These are phyloP conservation scores for Leucophenga varia DNA, from an alignment of 1,140 invertebrate genomes.

Conservation along the genomic window DNA sequence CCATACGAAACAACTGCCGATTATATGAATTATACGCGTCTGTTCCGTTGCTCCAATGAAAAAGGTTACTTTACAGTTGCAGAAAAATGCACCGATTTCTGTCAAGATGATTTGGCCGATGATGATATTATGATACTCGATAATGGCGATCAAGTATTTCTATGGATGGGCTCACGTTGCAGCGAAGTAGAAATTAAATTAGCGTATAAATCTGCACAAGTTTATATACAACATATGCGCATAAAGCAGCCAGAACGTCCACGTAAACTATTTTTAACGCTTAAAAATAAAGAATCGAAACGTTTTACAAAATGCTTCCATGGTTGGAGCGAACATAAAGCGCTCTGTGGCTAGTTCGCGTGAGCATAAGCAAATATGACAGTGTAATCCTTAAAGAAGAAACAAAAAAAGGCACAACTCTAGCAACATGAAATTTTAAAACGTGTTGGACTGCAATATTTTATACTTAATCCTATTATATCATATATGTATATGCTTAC, in stretches of 20 bases:
- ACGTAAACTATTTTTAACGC: constrained; percentile 91
- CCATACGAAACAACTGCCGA: constrained; percentile 88
- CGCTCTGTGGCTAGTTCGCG: too few relatives aligned
- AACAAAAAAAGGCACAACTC: too few relatives aligned
- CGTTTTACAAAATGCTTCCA: constrained; percentile 98
- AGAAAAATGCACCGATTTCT: constrained; percentile 99
- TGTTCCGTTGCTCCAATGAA: constrained; percentile 99
- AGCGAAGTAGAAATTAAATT: constrained; percentile 99
- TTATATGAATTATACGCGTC: constrained; percentile 90
- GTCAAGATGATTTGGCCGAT: constrained; percentile 99
- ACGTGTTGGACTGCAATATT: too few relatives aligned
- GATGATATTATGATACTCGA: constrained; percentile 99
- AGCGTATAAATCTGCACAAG: constrained; percentile 97
- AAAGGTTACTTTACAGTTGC: constrained; percentile 99
- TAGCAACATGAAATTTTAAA: too few relatives aligned
- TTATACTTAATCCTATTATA: too few relatives aligned
- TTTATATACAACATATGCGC: constrained; percentile 96
- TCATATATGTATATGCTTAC: too few relatives aligned
- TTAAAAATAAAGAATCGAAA: constrained; percentile 95
- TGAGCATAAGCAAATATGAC: too few relatives aligned
- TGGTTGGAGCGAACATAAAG: constrained; percentile 73
- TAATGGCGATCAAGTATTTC: constrained; percentile 96
- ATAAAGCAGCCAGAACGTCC: constrained; percentile 91
- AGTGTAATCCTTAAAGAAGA: too few relatives aligned
- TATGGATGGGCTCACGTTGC: constrained; percentile 95